Evolutionary conservation across 2,113 vertebrate species (phyloP), one percentile per base, ranked within the genome.

Genomic region (Oryzias javanicus): DNA sequence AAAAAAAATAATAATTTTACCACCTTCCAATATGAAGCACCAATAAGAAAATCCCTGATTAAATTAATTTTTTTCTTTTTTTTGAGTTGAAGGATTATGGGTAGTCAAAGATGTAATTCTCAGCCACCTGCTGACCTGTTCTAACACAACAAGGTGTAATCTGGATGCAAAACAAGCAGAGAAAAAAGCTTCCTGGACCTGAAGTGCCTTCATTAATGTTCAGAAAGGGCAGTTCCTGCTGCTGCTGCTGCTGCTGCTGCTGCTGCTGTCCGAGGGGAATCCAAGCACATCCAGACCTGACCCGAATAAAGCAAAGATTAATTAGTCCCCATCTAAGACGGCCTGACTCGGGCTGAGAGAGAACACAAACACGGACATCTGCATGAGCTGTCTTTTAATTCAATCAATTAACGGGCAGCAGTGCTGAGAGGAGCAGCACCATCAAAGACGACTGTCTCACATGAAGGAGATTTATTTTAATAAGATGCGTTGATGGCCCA

Each of bases 271-370:
- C 24, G n/a, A 45, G n/a, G 49, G 41, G 49, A 29, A 53, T 25
- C 49, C 49, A 44, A 45, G 40, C 60, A 19, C 22, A 44, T 25
- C 45, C 24, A 40, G 19, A 55, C 52, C 45, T 49, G 61, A 55
- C 42, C 51, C 20, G 52, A 62, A 62, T 70, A 62, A 70, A 50
- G 6, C 52, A 55, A 19, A 55, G 41, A 61, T 50, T 50, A 55
- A 70, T 62, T 54, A 45, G 35, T 55, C 41, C 15, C 25, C 35
- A 44, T 18, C 49, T 14, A 29, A 62, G 55, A 61, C 44, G 60
- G 49, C 22, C 29, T 1, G 5, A 55, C 46, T 18, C 18, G 14
- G 46, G 4, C 35, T 4, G 54, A 60, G 27, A 25, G 16, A 46
- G 19, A 48, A 27, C 16, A 35, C 62, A 47, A 69, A 62, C 46